Conservation (phyloP, 30 jellyfish, hydroid and myxozoan species). For the Pelagia noctiluca region DNA sequence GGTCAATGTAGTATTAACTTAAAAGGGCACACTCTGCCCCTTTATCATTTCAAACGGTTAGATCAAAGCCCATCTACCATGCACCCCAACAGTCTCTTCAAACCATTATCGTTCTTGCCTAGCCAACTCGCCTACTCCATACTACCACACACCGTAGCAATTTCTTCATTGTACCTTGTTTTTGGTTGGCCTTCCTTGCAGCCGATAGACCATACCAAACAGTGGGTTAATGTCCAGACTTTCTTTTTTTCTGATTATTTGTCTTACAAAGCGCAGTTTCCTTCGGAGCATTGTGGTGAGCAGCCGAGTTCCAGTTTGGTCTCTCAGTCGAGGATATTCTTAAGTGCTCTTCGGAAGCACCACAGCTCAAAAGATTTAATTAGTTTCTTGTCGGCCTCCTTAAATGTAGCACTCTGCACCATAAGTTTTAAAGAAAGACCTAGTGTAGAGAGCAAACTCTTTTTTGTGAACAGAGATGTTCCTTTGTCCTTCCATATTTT, state of each 20-base stretch:
- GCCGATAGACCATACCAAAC: slow-evolving; percentile 17
- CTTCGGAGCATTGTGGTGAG: slow-evolving; percentile 2
- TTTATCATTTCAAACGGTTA: too few relatives aligned
- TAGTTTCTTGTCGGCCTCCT: slow-evolving; percentile 4
- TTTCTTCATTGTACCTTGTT: slow-evolving; percentile 14
- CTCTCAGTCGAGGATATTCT: slow-evolving; percentile 30
- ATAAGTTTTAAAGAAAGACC: slow-evolving; percentile 15
- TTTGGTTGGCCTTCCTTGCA: background rate
- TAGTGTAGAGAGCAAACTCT: slow-evolving; percentile 17
- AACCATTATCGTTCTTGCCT: too few relatives aligned
- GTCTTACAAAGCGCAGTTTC: slow-evolving; percentile 16
- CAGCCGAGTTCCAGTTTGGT: slow-evolving; percentile 30
- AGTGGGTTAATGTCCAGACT: background rate
- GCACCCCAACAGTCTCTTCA: too few relatives aligned
- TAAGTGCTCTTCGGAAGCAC: slow-evolving; percentile 28
- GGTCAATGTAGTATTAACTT: too few relatives aligned
- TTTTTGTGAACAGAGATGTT: slow-evolving; percentile 7
- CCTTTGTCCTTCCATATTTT: slow-evolving; percentile 34
- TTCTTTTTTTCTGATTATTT: slow-evolving; percentile 7
- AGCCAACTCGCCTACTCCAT: too few relatives aligned
- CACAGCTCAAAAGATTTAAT: slow-evolving; percentile 24
- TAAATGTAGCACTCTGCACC: slow-evolving; percentile 40
- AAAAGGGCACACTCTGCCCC: too few relatives aligned
- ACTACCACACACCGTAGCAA: too few relatives aligned
- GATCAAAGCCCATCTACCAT: too few relatives aligned